Conservation (phyloP, 2,113 vertebrate genomes). For the Mustela lutreola region DNA sequence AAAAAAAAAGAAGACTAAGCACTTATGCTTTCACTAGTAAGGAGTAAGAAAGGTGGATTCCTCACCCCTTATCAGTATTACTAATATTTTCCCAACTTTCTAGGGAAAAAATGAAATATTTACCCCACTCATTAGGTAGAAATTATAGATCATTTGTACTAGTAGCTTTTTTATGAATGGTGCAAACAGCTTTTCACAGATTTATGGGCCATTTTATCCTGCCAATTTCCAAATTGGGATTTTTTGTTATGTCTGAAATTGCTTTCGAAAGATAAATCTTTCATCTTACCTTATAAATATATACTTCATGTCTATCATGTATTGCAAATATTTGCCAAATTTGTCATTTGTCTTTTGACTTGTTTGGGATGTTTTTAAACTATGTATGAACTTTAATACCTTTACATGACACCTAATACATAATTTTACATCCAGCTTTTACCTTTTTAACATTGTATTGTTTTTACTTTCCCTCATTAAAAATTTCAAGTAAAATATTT, state of each 20-base stretch:
- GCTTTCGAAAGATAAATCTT: conserved; percentile 43
- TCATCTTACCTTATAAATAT: conserved; percentile 19
- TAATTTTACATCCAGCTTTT: conserved; percentile 32
- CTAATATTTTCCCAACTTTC: background rate
- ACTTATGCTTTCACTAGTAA: background rate
- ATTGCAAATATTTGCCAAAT: conserved; percentile 41
- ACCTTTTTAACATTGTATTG: background rate
- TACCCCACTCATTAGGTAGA: conserved; percentile 1
- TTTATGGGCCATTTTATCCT: conserved; percentile 46
- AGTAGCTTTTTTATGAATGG: background rate
- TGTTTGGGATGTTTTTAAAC: background rate
- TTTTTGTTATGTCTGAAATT: conserved; percentile 31
- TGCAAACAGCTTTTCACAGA: background rate
- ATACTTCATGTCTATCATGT: background rate
- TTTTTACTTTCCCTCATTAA: conserved; percentile 36
- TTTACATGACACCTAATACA: background rate
- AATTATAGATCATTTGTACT: conserved; percentile 37
- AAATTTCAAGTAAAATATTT: conserved; percentile 21
- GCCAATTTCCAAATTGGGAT: background rate
- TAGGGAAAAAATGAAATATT: conserved; percentile 4
- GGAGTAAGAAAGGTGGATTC: background rate
- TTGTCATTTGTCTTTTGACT: conserved; percentile 13
- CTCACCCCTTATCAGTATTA: background rate
- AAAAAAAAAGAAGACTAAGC: background rate
- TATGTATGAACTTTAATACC: background rate